Base-by-base conservation (phyloP, 2,797 vertebrate species). In the Naso thynnoides region DNA sequence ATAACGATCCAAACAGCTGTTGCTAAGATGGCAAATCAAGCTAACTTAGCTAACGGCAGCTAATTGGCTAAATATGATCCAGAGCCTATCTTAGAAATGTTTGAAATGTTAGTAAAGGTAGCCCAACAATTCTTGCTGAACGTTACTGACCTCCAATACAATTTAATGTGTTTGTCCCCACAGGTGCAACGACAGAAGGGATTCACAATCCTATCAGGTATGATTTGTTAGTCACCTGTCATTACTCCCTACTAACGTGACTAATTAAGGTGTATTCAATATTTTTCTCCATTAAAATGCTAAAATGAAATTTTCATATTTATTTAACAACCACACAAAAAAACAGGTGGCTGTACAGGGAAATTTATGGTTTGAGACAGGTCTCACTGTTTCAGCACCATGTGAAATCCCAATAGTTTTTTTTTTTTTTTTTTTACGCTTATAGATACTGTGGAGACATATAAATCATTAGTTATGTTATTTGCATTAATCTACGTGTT, bases 151-250 rank as follows among this genome's bases (percentile, higher is more conserved):
- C 58, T 1, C 23, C 21, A 38, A 0, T 27, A 38, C 56, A 1
- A 10, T 44, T 14, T 68, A 36, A 79, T 78, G 5, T 79, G 19
- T 93, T 45, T 90, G 77, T 91, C 85, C 92, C 88, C 89, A 55
- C 91, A 99, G 98, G 97, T 97, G 97, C 95, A 97, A 95, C 95
- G 97, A 98, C 91, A 96, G 97, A 96, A 97, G 96, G 96, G 97
- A 99, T 96, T 95, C 96, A 61, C 97, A 99, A 94, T 95, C 98
- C 95, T 98, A 96, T 95, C 98, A 98, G 96, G 98, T 98, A 93
- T 27, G 63, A 24, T 26, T 41, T 5, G 7, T 27, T 39, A 19
- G 36, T 31, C 47, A 74, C 21, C 42, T 68, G 47, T 73, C 61
- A 57, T 41, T 56, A 41, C 24, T 52, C 5, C 7, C 2, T 6